Conservation (phyloP, 2,113 vertebrate species). For the Monopterus albus region DNA sequence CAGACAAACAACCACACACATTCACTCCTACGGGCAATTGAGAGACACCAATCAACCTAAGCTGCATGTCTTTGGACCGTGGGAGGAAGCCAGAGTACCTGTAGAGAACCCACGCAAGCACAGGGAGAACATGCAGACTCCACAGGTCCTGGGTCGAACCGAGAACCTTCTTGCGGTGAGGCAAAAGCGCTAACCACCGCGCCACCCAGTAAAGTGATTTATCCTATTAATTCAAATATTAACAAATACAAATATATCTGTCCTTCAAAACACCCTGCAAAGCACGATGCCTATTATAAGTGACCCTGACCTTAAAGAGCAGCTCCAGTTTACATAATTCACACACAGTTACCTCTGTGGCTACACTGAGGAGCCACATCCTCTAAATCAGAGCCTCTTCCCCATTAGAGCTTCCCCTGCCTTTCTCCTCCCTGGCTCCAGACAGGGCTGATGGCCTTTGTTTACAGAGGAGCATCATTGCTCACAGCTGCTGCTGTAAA, state of each 20-base stretch:
- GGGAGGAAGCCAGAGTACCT: no score
- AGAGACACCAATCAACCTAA: no score
- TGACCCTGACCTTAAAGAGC: slow-evolving; percentile 35
- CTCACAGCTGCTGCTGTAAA: slow-evolving; percentile 65
- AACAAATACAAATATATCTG: neutral
- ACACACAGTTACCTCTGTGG: slow-evolving; percentile 26
- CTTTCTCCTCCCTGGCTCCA: slow-evolving; percentile 39
- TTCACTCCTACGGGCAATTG: no score
- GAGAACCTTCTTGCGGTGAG: no score
- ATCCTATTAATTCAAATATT: no score
- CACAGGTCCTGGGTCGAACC: no score
- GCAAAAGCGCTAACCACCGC: no score
- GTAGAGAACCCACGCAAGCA: no score
- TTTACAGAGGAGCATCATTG: slow-evolving; percentile 50
- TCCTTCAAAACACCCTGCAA: neutral
- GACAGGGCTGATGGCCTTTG: slow-evolving; percentile 60
- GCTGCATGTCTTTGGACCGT: no score
- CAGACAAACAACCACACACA: no score
- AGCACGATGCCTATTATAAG: neutral
- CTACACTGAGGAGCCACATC: slow-evolving; percentile 10
- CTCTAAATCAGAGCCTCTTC: slow-evolving; percentile 43
- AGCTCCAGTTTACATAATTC: neutral
- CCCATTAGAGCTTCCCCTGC: slow-evolving; percentile 28
- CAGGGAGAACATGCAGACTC: no score
- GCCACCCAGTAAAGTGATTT: no score